A percentile compares a stretch with the other conserved stretches of the same genome.
These are phyloP conservation scores for Gulo gulo DNA, from an alignment of 2,113 vertebrate species.

Conservation along the genomic window DNA sequence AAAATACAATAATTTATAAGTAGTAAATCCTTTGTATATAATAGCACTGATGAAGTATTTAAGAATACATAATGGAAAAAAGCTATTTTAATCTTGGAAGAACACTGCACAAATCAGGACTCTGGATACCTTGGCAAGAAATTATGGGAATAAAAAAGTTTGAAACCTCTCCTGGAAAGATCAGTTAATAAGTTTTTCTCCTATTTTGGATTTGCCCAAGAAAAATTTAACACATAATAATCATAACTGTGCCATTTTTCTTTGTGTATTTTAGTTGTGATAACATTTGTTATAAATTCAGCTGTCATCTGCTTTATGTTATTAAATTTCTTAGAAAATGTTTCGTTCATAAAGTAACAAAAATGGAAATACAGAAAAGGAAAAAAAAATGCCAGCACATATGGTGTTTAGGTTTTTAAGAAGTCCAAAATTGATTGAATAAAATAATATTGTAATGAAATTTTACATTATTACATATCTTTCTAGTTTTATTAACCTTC, in stretches of 20 bases:
- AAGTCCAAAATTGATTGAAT: not conserved
- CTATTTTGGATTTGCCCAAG: not conserved
- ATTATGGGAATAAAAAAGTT: not conserved
- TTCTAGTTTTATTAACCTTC: not conserved
- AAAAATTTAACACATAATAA: not conserved
- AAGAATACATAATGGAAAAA: not conserved
- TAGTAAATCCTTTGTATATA: not conserved
- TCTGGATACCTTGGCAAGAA: not conserved
- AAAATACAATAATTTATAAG: not conserved
- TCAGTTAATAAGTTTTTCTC: not conserved
- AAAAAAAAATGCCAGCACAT: not conserved
- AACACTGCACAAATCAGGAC: not conserved
- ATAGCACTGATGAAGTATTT: not conserved
- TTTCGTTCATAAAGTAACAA: not conserved
- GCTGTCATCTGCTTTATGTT: not conserved
- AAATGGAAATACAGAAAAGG: not conserved
- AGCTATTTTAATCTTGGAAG: not conserved
- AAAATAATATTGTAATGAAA: not conserved
- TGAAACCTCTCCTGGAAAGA: not conserved
- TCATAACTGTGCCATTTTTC: not conserved
- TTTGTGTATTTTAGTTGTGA: not conserved
- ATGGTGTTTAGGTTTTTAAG: not conserved
- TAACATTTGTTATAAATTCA: not conserved
- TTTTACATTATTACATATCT: not conserved
- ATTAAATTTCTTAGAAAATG: slow-evolving; percentile 1